Evolutionary conservation across 2,888 invertebrate species (phyloP).

Genomic region (Pandemis heparana): DNA sequence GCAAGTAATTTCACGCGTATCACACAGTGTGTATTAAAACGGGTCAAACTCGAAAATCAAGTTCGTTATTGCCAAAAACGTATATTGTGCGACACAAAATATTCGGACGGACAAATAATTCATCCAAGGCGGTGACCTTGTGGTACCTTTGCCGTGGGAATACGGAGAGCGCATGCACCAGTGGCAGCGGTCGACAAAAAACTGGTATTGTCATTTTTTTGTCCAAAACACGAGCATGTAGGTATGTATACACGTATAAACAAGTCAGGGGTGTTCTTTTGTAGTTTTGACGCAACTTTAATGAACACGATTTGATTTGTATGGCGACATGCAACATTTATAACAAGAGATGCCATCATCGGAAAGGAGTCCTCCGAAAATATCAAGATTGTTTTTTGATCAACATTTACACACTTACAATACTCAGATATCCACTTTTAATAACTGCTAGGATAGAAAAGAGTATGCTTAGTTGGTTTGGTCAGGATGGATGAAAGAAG

Average conservation of each 20-base stretch:
- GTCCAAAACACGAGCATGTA: not conserved
- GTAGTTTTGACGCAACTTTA: not conserved
- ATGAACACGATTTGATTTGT: not conserved
- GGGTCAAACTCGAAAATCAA: slow-evolving; percentile 34
- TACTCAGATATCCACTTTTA: too few species aligned
- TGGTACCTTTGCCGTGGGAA: slow-evolving; percentile 36
- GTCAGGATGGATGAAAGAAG: too few species aligned
- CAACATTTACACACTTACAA: too few species aligned
- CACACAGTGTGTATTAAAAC: slow-evolving; percentile 18
- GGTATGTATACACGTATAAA: not conserved
- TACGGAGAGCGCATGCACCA: slow-evolving; percentile 22
- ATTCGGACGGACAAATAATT: slow-evolving; percentile 30
- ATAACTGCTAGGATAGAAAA: too few species aligned
- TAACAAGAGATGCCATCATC: not conserved
- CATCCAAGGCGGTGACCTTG: slow-evolving; percentile 42
- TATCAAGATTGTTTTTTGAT: too few species aligned
- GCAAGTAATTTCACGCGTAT: slow-evolving; percentile 16
- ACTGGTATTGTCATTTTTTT: slow-evolving; percentile 19
- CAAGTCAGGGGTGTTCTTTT: not conserved
- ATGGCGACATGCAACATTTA: not conserved
- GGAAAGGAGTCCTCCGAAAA: not conserved
- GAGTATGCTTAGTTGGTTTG: too few species aligned
- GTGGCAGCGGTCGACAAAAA: slow-evolving; percentile 32
- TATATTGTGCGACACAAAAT: slow-evolving; percentile 26
- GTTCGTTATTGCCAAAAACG: slow-evolving; percentile 26